Conservation (phyloP, 2,113 vertebrate species). For the Megaleporinus macrocephalus region DNA sequence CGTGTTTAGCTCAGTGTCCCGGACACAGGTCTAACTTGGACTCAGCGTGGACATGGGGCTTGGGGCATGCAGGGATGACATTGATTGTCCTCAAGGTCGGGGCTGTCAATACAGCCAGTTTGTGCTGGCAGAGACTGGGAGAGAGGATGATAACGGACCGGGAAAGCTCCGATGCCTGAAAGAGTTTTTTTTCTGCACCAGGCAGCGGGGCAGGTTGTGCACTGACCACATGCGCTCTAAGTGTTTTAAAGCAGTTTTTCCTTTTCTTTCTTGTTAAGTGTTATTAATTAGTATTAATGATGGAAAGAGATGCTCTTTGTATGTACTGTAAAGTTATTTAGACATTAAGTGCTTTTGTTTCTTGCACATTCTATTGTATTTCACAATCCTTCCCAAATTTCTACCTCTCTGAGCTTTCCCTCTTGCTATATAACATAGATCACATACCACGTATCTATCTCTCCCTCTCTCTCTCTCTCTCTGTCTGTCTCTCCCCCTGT, state of each 20-base stretch:
- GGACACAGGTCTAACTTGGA: constrained; percentile 21
- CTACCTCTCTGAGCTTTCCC: not conserved
- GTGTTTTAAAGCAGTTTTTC: not conserved
- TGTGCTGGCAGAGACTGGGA: constrained; percentile 66
- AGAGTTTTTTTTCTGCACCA: not conserved
- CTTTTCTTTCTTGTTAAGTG: not conserved
- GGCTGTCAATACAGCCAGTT: constrained; percentile 76
- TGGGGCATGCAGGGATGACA: constrained; percentile 67
- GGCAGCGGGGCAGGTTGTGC: not conserved
- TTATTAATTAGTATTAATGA: not conserved
- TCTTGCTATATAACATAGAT: constrained; percentile 14
- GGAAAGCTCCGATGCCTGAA: not conserved
- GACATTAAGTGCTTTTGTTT: not conserved
- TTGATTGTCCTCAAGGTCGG: constrained; percentile 80
- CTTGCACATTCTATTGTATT: not conserved
- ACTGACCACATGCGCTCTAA: not conserved
- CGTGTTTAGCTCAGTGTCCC: constrained; percentile 8
- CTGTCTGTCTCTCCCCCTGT: constrained; percentile 23
- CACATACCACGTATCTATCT: constrained; percentile 2
- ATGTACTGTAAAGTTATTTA: not conserved
- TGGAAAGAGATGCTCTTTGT: not conserved
- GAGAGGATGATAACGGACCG: constrained; percentile 51
- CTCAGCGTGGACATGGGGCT: constrained; percentile 36
- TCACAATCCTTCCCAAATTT: not conserved
- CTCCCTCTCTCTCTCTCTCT: constrained; percentile 3